Conservation (phyloP, 2,113 vertebrate species). For the Actenoides lindsayi region DNA sequence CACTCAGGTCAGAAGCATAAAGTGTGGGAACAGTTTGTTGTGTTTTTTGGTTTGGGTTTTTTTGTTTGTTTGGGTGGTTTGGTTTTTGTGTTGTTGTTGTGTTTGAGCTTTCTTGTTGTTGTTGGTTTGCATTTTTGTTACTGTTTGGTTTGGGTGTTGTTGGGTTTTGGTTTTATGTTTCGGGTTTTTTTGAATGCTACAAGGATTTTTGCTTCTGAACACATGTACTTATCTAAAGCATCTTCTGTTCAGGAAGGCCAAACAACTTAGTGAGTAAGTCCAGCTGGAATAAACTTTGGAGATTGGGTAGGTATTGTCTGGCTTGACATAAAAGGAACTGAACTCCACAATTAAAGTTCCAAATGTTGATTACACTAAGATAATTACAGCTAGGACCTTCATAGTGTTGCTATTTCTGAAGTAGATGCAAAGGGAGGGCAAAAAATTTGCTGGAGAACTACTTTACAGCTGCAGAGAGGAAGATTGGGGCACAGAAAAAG, state of each 20-base stretch:
- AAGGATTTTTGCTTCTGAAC: neutral
- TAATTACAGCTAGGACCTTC: neutral
- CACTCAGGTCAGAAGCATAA: neutral
- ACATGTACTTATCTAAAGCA: neutral
- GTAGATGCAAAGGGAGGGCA: neutral
- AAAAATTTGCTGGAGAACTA: neutral
- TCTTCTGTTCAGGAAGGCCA: neutral
- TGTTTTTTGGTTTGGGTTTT: no score
- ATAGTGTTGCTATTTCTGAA: neutral
- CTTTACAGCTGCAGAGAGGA: neutral
- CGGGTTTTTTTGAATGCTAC: neutral
- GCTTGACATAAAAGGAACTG: neutral
- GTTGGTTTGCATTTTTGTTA: no score
- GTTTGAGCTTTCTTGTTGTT: no score
- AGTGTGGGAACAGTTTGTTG: neutral
- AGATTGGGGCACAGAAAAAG: neutral
- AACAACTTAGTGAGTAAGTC: neutral
- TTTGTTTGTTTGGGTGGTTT: no score
- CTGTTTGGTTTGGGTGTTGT: no score
- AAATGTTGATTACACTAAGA: neutral
- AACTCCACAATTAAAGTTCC: neutral
- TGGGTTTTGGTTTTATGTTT: neutral
- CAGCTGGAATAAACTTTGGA: constrained; percentile 4
- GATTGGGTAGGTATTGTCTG: neutral
- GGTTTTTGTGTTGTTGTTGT: no score